A percentile compares a stretch with the other conserved stretches of the same genome.
phyloP scores from a whole-genome alignment of 2,797 vertebrate species.

The Heliangelus exortis region DNA sequence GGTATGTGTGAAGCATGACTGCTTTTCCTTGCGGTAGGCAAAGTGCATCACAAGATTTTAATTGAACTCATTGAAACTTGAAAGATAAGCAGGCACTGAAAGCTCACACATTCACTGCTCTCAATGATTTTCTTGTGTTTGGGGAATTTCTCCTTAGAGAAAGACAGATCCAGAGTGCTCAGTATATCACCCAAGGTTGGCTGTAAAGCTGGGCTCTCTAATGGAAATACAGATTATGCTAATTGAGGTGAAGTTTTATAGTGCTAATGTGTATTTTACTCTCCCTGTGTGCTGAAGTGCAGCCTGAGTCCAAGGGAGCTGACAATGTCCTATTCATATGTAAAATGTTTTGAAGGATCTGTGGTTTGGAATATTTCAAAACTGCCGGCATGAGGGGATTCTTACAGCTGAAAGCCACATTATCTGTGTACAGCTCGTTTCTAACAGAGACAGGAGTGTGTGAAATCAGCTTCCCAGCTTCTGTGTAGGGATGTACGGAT shows the following conservation, averaged over 20 bases:
- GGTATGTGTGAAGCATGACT: not conserved
- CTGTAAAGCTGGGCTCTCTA: slow-evolving; percentile 28
- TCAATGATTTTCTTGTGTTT: slow-evolving; percentile 47
- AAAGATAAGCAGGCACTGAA: not conserved
- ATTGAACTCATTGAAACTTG: not conserved
- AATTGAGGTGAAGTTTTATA: slow-evolving; percentile 54
- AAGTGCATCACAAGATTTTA: not conserved
- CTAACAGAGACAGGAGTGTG: not conserved
- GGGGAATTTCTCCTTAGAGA: not conserved
- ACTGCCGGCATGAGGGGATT: not conserved
- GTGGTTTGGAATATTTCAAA: slow-evolving; percentile 32
- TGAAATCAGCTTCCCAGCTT: slow-evolving; percentile 1
- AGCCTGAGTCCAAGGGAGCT: slow-evolving; percentile 23
- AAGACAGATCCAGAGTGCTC: not conserved
- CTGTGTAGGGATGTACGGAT: rapidly evolving
- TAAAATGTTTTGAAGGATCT: slow-evolving; percentile 44
- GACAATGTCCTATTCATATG: slow-evolving; percentile 48
- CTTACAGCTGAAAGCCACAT: slow-evolving; percentile 37
- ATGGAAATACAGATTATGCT: slow-evolving; percentile 68
- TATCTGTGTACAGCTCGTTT: not conserved
- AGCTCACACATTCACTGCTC: not conserved
- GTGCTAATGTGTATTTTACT: slow-evolving; percentile 59
- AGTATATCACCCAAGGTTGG: not conserved
- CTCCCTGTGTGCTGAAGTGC: slow-evolving; percentile 32
- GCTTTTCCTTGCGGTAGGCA: not conserved